Conservation (phyloP, 1,140 invertebrate species). For the Microplitis demolitor region DNA sequence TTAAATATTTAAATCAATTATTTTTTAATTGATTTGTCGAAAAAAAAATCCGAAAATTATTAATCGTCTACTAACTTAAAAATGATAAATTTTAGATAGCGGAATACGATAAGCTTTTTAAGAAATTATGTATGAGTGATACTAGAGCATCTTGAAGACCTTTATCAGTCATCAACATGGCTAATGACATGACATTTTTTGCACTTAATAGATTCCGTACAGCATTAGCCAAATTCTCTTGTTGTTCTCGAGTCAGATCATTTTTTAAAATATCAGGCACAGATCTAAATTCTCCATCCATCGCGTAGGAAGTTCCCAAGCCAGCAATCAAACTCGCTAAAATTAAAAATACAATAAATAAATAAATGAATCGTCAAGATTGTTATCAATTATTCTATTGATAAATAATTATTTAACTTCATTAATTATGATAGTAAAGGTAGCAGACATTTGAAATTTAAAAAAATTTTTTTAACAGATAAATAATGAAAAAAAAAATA, state of each 20-base stretch:
- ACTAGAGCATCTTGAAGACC: not conserved
- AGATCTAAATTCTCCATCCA: conserved; percentile 30
- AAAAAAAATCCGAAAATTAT: too few relatives aligned
- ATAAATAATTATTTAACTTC: not conserved
- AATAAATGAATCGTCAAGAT: too few relatives aligned
- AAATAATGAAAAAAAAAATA: too few relatives aligned
- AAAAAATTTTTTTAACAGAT: too few relatives aligned
- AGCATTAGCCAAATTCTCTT: conserved; percentile 24
- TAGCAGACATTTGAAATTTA: too few relatives aligned
- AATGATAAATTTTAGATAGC: too few relatives aligned
- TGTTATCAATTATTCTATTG: not conserved
- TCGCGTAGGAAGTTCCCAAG: not conserved
- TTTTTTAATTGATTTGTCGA: too few relatives aligned
- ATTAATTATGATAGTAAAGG: too few relatives aligned
- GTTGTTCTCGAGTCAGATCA: conserved; percentile 26
- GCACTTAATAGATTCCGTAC: conserved; percentile 19
- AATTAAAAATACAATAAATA: too few relatives aligned
- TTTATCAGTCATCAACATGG: not conserved
- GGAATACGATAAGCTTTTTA: not conserved
- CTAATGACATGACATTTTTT: conserved; percentile 27
- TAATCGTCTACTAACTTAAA: too few relatives aligned
- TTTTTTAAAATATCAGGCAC: conserved; percentile 29
- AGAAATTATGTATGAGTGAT: not conserved
- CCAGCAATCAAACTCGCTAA: not conserved
- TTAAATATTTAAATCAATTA: too few relatives aligned